A percentile compares a stretch with the other conserved stretches of the same genome.
Evolutionary conservation across 1,140 invertebrate genomes (phyloP).

Genomic region (Mizuhopecten yessoensis): DNA sequence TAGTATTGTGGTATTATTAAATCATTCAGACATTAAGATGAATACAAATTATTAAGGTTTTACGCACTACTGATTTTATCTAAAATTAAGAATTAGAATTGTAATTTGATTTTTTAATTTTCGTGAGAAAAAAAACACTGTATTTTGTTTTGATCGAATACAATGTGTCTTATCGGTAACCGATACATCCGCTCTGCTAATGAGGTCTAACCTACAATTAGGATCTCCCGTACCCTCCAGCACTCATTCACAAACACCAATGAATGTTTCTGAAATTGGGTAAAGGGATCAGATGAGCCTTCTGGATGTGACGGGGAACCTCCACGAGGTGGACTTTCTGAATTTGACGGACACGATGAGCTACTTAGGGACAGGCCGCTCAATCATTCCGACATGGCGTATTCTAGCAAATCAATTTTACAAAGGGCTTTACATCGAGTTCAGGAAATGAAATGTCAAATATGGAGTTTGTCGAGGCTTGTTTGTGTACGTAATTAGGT

Average conservation of each 20-base stretch:
- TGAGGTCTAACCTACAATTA: not conserved
- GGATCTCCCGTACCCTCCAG: not conserved
- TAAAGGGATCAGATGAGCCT: not conserved
- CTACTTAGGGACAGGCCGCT: slow-evolving; percentile 30
- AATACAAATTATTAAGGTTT: too few species aligned
- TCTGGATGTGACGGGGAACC: not conserved
- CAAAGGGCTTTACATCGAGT: slow-evolving; percentile 20
- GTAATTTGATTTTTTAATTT: too few species aligned
- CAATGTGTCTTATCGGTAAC: too few species aligned
- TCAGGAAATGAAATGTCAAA: slow-evolving; percentile 39
- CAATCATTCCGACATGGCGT: slow-evolving; percentile 23
- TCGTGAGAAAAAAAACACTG: too few species aligned
- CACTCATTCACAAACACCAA: not conserved
- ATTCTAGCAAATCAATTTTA: slow-evolving; percentile 35
- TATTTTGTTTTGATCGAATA: too few species aligned
- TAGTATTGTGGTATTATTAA: too few species aligned
- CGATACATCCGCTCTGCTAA: not conserved
- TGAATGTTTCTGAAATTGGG: not conserved
- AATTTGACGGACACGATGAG: not conserved
- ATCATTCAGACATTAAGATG: too few species aligned
- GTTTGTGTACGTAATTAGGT: slow-evolving; percentile 25
- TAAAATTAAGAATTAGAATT: too few species aligned
- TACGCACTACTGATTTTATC: too few species aligned
- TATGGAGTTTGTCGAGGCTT: slow-evolving; percentile 25
- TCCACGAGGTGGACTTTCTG: not conserved